These are phyloP conservation scores for Chaetorhynchus papuensis DNA, from an alignment of 2,113 vertebrate species.

Conservation along the genomic window DNA sequence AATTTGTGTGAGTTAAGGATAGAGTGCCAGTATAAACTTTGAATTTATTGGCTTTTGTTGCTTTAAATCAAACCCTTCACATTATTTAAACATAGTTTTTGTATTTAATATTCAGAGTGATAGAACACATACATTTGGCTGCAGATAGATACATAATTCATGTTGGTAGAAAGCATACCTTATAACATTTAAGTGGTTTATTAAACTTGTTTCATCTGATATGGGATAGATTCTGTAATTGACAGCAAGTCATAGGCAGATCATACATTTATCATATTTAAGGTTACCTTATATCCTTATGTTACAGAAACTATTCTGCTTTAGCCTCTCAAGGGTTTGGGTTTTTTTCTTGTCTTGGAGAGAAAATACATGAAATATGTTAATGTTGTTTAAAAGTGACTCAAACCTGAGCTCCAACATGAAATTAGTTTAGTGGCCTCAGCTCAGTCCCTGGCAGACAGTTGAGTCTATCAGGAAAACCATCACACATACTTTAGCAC, in stretches of 20 bases:
- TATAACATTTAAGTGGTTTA: conserved; percentile 73
- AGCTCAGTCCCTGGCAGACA: conserved; percentile 11
- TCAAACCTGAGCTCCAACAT: conserved; percentile 27
- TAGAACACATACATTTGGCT: conserved; percentile 59
- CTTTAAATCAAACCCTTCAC: conserved; percentile 73
- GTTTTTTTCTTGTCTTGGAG: background rate
- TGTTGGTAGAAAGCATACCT: conserved; percentile 62
- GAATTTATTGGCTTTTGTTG: conserved; percentile 72
- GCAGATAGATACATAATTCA: conserved; percentile 71
- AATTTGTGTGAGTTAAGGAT: conserved; percentile 61
- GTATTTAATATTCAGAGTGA: conserved; percentile 73
- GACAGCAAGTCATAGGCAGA: conserved; percentile 46
- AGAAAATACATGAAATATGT: conserved; percentile 56
- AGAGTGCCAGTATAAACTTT: conserved; percentile 63
- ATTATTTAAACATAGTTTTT: conserved; percentile 72
- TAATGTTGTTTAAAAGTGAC: conserved; percentile 65
- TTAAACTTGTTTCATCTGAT: conserved; percentile 72
- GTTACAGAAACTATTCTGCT: conserved; percentile 56
- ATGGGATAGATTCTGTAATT: conserved; percentile 69
- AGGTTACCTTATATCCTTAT: conserved; percentile 61
- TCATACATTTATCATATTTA: conserved; percentile 69
- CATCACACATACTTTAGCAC: background rate
- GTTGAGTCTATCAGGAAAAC: conserved; percentile 23
- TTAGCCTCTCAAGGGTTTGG: conserved; percentile 11
- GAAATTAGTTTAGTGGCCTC: conserved; percentile 46